Percentiles rank a stretch among this genome's conserved stretches.
Conservation (phyloP, 2,888 invertebrate genomes). For the Lapara coniferarum region DNA sequence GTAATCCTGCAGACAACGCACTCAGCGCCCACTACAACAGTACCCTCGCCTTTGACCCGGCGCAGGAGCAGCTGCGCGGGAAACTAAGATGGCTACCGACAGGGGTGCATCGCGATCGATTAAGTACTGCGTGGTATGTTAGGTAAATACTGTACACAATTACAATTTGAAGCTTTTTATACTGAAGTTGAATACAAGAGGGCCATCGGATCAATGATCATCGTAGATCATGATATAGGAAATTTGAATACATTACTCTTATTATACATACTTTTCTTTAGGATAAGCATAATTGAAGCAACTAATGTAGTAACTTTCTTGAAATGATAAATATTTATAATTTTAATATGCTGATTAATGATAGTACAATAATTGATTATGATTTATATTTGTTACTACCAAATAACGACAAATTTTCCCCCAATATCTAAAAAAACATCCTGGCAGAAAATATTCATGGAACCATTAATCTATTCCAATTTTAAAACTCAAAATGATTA, state of each 20-base stretch:
- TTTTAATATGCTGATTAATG: too few relatives aligned
- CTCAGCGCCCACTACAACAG: constrained; percentile 69
- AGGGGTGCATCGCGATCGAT: constrained; percentile 75
- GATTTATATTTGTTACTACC: too few relatives aligned
- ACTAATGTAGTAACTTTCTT: too few relatives aligned
- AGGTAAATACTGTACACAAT: constrained; percentile 25
- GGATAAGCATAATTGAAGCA: too few relatives aligned
- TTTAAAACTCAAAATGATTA: background rate
- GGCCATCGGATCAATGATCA: too few relatives aligned
- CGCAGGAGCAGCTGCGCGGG: constrained; percentile 74
- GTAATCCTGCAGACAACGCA: constrained; percentile 63
- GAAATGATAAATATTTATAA: too few relatives aligned
- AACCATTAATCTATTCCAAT: constrained; percentile 3
- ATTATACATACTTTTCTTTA: too few relatives aligned
- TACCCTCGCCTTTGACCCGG: constrained; percentile 73
- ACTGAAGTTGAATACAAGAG: background rate
- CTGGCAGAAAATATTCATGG: background rate
- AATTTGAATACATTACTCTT: too few relatives aligned
- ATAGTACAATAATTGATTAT: too few relatives aligned
- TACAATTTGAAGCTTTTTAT: background rate
- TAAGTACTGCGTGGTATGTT: constrained; percentile 37
- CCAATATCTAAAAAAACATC: background rate
- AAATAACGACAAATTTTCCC: too few relatives aligned
- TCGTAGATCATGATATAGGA: too few relatives aligned
- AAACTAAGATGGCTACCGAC: constrained; percentile 64